Conservation (phyloP, 2,888 invertebrate genomes). For the Drosophila anceps region DNA sequence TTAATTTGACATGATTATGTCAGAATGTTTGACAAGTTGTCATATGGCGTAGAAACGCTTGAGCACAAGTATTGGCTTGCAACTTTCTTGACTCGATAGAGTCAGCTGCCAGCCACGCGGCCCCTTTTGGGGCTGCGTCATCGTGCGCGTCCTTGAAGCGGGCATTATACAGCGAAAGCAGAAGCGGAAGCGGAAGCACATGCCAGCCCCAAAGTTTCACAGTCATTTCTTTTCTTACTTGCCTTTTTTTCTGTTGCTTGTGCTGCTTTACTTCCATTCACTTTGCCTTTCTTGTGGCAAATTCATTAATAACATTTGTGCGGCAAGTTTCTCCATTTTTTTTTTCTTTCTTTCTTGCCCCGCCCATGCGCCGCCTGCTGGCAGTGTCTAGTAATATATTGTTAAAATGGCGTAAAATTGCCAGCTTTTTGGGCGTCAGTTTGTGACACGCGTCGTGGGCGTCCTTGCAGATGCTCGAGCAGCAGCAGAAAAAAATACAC, state of each 20-base stretch:
- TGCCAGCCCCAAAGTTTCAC: slow-evolving; percentile 54
- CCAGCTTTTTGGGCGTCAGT: slow-evolving; percentile 65
- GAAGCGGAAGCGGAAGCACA: slow-evolving; percentile 62
- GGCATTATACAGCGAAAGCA: slow-evolving; percentile 38
- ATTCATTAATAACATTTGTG: slow-evolving; percentile 79
- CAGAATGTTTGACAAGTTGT: slow-evolving; percentile 78
- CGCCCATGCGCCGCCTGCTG: slow-evolving; percentile 3
- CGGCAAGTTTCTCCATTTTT: slow-evolving; percentile 29
- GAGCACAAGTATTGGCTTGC: slow-evolving; percentile 15
- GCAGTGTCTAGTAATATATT: slow-evolving; percentile 67
- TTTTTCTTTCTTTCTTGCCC: neutral
- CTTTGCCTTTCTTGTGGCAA: slow-evolving; percentile 36
- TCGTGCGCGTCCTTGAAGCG: slow-evolving; percentile 52
- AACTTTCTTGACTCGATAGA: slow-evolving; percentile 6
- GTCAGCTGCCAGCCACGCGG: neutral
- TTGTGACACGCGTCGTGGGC: slow-evolving; percentile 46
- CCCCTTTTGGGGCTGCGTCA: slow-evolving; percentile 15
- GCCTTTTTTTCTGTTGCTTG: slow-evolving; percentile 11
- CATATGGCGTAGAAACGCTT: slow-evolving; percentile 51
- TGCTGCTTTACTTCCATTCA: slow-evolving; percentile 14
- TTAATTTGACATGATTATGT: slow-evolving; percentile 82
- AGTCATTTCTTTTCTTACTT: slow-evolving; percentile 9
- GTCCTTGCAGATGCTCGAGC: slow-evolving; percentile 44
- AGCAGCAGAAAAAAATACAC: slow-evolving; percentile 1
- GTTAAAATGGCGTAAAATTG: slow-evolving; percentile 82